Evolutionary conservation across 2,888 invertebrate genomes (phyloP).

Genomic region (Drosophila austrosaltans): DNA sequence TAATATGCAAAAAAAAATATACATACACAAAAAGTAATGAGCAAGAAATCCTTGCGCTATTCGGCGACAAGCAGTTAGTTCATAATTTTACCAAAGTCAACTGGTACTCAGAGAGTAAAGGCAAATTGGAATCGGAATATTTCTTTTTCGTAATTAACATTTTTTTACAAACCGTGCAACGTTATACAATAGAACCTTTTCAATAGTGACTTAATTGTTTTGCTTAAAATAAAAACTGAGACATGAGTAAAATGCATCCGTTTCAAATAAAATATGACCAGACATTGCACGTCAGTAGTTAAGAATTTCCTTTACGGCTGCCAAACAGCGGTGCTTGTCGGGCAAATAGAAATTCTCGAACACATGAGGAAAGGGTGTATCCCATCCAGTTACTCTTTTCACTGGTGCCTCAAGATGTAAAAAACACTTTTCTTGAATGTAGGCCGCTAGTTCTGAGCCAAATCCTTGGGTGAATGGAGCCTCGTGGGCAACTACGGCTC

Average conservation of each 20-base stretch:
- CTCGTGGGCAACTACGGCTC: constrained; percentile 96
- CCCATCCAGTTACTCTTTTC: constrained; percentile 94
- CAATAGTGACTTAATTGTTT: too few relatives aligned
- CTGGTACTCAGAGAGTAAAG: too few relatives aligned
- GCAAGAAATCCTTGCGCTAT: too few relatives aligned
- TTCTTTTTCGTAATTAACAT: too few relatives aligned
- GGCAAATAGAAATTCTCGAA: constrained; percentile 98
- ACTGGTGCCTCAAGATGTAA: constrained; percentile 97
- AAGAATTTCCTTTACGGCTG: constrained; percentile 90
- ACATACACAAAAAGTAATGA: too few relatives aligned
- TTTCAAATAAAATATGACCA: constrained; percentile 49
- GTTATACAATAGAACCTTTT: too few relatives aligned
- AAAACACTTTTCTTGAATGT: constrained; percentile 97
- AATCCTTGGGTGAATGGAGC: constrained; percentile 98
- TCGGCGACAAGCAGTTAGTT: too few relatives aligned
- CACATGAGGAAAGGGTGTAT: constrained; percentile 98
- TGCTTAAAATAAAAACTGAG: too few relatives aligned
- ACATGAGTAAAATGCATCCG: constrained; percentile 70
- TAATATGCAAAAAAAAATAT: too few relatives aligned
- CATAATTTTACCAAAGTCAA: too few relatives aligned
- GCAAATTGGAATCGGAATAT: too few relatives aligned
- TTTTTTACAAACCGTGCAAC: too few relatives aligned
- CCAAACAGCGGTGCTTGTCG: constrained; percentile 94
- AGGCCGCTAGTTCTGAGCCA: constrained; percentile 97
- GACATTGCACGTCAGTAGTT: constrained; percentile 86